Conservation (phyloP, 1,140 invertebrate genomes). For the Alviniconcha marisindica region DNA sequence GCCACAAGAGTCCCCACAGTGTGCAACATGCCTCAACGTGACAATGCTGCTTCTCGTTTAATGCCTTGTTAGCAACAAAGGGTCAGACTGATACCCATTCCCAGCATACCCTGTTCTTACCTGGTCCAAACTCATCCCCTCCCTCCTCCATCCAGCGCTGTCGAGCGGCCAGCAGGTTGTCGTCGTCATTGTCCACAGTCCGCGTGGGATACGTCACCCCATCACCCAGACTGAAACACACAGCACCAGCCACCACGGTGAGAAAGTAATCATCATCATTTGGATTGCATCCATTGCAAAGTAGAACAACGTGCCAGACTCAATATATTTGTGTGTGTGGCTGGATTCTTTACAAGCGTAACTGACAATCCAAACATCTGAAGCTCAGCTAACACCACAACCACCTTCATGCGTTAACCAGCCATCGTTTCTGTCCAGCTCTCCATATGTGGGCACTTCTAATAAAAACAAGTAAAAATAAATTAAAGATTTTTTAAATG, state of each 20-base stretch:
- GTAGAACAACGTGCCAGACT: no score
- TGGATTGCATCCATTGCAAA: no score
- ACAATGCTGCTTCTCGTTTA: not conserved
- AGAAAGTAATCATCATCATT: not conserved
- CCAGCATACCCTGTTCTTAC: not conserved
- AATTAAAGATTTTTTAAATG: no score
- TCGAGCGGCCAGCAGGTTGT: constrained; percentile 80
- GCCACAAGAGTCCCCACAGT: not conserved
- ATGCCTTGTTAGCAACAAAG: not conserved
- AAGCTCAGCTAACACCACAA: no score
- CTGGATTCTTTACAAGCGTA: no score
- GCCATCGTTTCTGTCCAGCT: no score
- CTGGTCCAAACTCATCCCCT: constrained; percentile 50
- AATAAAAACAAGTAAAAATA: no score
- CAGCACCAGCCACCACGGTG: not conserved
- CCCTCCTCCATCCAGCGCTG: constrained; percentile 75
- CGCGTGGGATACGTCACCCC: constrained; percentile 90
- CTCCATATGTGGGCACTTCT: no score
- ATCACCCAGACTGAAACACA: constrained; percentile 84
- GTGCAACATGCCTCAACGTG: not conserved
- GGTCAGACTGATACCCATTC: not conserved
- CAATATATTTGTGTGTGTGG: no score
- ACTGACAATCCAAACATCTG: no score
- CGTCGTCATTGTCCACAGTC: constrained; percentile 87
- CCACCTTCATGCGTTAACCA: no score